Evolutionary conservation across 2,797 vertebrate genomes (phyloP).

Genomic region (Limnodromus scolopaceus): DNA sequence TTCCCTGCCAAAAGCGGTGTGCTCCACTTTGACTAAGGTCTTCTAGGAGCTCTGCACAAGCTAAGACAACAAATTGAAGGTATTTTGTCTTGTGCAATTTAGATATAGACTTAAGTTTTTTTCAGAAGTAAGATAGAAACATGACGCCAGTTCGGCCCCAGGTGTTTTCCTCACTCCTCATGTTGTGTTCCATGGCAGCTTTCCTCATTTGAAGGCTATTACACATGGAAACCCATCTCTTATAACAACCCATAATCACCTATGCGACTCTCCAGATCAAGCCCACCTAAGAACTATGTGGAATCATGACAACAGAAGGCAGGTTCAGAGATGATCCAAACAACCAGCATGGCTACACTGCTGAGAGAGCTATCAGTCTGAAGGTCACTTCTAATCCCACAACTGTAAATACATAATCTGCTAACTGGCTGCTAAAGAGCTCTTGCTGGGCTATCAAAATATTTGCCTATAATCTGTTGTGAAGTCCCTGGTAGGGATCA

Average conservation of each 20-base stretch:
- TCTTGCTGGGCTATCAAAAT: neutral
- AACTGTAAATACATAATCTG: neutral
- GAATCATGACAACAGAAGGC: neutral
- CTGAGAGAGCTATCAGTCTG: neutral
- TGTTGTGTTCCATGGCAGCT: neutral
- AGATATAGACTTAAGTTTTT: conserved; percentile 24
- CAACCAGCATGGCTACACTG: neutral
- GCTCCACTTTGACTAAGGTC: conserved; percentile 27
- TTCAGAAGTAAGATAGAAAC: conserved; percentile 68
- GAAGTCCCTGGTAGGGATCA: neutral
- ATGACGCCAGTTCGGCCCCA: conserved; percentile 44
- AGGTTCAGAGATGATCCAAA: neutral
- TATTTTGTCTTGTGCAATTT: conserved; percentile 65
- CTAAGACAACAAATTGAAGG: conserved; percentile 52
- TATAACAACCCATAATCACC: neutral
- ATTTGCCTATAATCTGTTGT: neutral
- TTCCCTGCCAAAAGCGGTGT: conserved; percentile 53
- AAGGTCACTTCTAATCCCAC: neutral
- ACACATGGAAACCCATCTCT: neutral
- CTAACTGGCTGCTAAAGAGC: neutral
- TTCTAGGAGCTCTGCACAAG: conserved; percentile 58
- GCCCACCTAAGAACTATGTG: neutral
- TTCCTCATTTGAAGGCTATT: conserved; percentile 5
- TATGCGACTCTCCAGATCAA: neutral
- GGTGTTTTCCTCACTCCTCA: conserved; percentile 62